A percentile compares a stretch with the other conserved stretches of the same genome.
phyloP scores from a whole-genome alignment of 2,797 vertebrate genomes.

The Bradypodion ventrale region DNA sequence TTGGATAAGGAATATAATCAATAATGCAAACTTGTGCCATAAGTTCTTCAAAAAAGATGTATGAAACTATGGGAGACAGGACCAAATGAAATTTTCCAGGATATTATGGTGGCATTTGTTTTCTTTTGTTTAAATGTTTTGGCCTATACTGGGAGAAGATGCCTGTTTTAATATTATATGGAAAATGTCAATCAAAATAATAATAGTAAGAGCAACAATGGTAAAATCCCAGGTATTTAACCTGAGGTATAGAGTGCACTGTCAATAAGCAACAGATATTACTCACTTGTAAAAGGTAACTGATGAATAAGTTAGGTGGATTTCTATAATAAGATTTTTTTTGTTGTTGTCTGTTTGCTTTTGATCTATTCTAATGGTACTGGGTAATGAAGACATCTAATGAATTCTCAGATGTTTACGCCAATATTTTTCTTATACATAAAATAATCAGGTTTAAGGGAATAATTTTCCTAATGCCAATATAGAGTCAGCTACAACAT shows the following conservation, averaged over 20 bases:
- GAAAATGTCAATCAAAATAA: slow-evolving; percentile 58
- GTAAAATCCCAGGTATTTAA: slow-evolving; percentile 61
- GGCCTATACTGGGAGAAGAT: slow-evolving; percentile 48
- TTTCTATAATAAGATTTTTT: slow-evolving; percentile 61
- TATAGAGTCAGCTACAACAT: slow-evolving; percentile 67
- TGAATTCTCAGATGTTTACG: slow-evolving; percentile 63
- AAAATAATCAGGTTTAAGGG: slow-evolving; percentile 73
- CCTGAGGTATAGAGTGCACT: slow-evolving; percentile 50
- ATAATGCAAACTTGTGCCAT: slow-evolving; percentile 53
- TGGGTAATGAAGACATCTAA: slow-evolving; percentile 66
- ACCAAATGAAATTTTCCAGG: slow-evolving; percentile 41
- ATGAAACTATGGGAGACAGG: slow-evolving; percentile 37
- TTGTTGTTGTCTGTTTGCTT: slow-evolving; percentile 64
- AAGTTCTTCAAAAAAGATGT: slow-evolving; percentile 54
- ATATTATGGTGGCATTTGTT: slow-evolving; percentile 34
- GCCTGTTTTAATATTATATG: slow-evolving; percentile 63
- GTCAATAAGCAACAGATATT: slow-evolving; percentile 56
- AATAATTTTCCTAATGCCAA: slow-evolving; percentile 72
- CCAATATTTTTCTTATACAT: slow-evolving; percentile 52
- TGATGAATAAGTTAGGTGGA: slow-evolving; percentile 64
- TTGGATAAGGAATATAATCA: slow-evolving; percentile 64
- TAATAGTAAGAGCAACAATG: slow-evolving; percentile 39
- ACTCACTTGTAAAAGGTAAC: slow-evolving; percentile 58
- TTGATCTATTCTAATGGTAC: slow-evolving; percentile 63
- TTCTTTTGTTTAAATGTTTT: slow-evolving; percentile 24